A percentile compares a stretch with the other conserved stretches of the same genome.
These are phyloP conservation scores for Oxygymnocypris stewartii DNA, from an alignment of 2,113 vertebrate species.

Conservation along the genomic window DNA sequence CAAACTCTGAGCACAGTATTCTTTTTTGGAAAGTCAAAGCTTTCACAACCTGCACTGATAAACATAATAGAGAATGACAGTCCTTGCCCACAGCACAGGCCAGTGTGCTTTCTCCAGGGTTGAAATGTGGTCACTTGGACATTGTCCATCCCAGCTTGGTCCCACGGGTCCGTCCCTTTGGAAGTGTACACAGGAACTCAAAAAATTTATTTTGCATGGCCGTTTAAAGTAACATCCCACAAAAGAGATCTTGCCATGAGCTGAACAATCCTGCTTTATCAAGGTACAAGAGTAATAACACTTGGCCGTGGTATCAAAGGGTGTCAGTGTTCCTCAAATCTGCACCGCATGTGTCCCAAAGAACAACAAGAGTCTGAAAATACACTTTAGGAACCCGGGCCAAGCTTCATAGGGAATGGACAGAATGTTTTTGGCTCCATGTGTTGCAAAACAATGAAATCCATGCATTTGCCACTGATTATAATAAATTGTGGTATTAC, in stretches of 20 bases:
- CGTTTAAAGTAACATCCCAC: slow-evolving; percentile 41
- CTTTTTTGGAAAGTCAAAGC: slow-evolving; percentile 36
- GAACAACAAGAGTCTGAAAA: slow-evolving; percentile 57
- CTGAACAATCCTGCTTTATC: slow-evolving; percentile 57
- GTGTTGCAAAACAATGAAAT: slow-evolving; percentile 44
- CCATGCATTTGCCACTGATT: slow-evolving; percentile 49
- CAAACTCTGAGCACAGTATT: slow-evolving; percentile 31
- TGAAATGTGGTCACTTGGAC: slow-evolving; percentile 46
- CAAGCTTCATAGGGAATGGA: slow-evolving; percentile 35
- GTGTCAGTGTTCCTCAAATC: slow-evolving; percentile 53
- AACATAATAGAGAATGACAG: slow-evolving; percentile 43
- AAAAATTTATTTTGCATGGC: slow-evolving; percentile 40
- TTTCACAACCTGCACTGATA: slow-evolving; percentile 47
- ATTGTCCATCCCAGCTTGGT: slow-evolving; percentile 30
- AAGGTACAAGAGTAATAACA: slow-evolving; percentile 52
- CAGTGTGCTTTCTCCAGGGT: slow-evolving; percentile 32
- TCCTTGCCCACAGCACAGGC: slow-evolving; percentile 1
- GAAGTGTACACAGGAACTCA: slow-evolving; percentile 12
- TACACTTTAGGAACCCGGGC: slow-evolving; percentile 33
- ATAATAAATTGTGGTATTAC: slow-evolving; percentile 45
- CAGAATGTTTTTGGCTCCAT: slow-evolving; percentile 51
- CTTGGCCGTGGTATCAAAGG: slow-evolving; percentile 58
- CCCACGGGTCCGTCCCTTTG: slow-evolving; percentile 1
- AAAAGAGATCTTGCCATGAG: slow-evolving; percentile 46
- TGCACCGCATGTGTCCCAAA: slow-evolving; percentile 47